Conservation (phyloP, 2,113 vertebrate genomes). For the Ifrita kowaldi region DNA sequence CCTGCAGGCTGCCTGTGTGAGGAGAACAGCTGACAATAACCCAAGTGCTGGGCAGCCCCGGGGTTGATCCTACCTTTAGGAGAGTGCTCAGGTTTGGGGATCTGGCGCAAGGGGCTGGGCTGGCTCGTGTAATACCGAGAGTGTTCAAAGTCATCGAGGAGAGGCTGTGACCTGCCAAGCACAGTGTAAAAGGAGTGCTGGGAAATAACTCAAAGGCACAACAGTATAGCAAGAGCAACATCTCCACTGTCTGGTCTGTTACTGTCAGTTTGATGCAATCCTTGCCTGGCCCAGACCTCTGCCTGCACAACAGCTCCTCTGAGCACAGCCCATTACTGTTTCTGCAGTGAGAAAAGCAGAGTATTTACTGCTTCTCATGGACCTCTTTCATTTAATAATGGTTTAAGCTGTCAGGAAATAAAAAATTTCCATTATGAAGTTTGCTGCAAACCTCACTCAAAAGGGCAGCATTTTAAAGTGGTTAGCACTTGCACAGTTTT, state of each 20-base stretch:
- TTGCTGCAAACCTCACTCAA: background rate
- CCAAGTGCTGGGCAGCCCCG: background rate
- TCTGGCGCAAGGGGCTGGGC: slow-evolving; percentile 60
- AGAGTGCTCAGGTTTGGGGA: slow-evolving; percentile 68
- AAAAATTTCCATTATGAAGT: background rate
- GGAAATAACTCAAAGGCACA: background rate
- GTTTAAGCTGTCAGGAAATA: background rate
- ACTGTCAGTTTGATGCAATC: background rate
- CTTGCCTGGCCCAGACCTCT: background rate
- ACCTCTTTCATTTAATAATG: background rate
- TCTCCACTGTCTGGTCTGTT: background rate
- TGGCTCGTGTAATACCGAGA: slow-evolving; percentile 51
- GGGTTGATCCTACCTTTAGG: slow-evolving; percentile 69
- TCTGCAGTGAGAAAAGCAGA: background rate
- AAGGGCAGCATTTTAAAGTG: background rate
- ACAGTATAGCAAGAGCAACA: background rate
- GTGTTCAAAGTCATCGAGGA: slow-evolving; percentile 29
- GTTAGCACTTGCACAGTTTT: background rate
- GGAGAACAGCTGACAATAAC: background rate
- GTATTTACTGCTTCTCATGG: background rate
- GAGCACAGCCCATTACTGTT: background rate
- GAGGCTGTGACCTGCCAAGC: slow-evolving; percentile 63
- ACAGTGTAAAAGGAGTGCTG: background rate
- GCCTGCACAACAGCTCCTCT: background rate
- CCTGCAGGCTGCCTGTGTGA: background rate